Evolutionary conservation across 2,113 vertebrate genomes (phyloP).

Genomic region (Tricholaema leucomelas): DNA sequence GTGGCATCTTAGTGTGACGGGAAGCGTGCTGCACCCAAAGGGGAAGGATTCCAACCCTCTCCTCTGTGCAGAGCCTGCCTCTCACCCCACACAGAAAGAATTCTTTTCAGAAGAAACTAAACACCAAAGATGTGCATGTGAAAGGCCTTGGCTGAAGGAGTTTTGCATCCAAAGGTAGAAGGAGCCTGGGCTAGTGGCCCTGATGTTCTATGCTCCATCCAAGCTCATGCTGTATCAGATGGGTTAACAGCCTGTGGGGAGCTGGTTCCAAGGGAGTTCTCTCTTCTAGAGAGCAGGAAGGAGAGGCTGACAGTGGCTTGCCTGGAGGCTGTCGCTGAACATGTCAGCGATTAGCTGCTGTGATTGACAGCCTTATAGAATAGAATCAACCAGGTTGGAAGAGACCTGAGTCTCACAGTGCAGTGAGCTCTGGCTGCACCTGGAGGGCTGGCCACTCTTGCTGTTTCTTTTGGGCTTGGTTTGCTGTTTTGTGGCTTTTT

Average conservation of each 20-base stretch:
- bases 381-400: no score
- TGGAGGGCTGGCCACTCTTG: not conserved
- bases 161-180: no score
- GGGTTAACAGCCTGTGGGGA: not conserved
- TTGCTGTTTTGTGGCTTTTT: not conserved
- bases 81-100: not conserved
- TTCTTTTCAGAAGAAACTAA: not conserved
- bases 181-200: not conserved
- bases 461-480: no score
- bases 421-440: not conserved
- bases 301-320: not conserved
- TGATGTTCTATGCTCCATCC: no score
- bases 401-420: not conserved
- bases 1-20: not conserved
- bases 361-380: not conserved
- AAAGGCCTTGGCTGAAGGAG: not conserved
- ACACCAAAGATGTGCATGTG: not conserved
- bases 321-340: not conserved
- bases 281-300: fast-evolving
- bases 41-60: not conserved
- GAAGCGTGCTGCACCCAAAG: not conserved
- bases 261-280: not conserved
- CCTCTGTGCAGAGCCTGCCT: no score
- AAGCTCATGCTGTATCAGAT: fast-evolving
- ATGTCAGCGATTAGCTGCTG: not conserved